phyloP scores from a whole-genome alignment of 1,140 invertebrate genomes.

The Liolophura sinensis region DNA sequence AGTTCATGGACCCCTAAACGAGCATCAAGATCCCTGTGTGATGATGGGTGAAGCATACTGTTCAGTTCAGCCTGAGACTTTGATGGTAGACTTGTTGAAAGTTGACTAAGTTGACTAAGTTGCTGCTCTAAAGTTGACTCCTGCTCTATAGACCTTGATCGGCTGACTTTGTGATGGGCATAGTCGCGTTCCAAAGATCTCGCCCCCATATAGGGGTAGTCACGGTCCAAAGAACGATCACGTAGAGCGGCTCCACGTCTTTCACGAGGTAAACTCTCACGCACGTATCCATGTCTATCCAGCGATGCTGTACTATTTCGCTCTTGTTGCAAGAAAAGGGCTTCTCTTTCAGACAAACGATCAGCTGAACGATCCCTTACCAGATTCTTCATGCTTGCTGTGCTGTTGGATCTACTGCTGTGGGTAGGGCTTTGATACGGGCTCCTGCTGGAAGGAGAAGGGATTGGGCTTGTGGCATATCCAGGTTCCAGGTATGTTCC shows the following conservation, averaged over 20 bases:
- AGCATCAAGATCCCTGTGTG: slow-evolving; percentile 44
- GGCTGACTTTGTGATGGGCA: slow-evolving; percentile 24
- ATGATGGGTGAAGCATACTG: slow-evolving; percentile 20
- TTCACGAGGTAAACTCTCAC: too few species aligned
- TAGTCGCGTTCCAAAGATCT: slow-evolving; percentile 52
- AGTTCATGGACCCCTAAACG: slow-evolving; percentile 75
- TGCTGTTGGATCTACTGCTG: slow-evolving; percentile 29
- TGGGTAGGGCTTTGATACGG: slow-evolving; percentile 24
- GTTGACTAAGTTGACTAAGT: too few species aligned
- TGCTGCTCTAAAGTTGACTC: too few species aligned
- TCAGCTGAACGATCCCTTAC: slow-evolving; percentile 2
- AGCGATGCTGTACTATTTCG: too few species aligned
- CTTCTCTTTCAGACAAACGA: not conserved
- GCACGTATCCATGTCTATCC: too few species aligned
- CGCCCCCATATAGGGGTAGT: slow-evolving; percentile 55
- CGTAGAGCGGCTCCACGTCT: too few species aligned
- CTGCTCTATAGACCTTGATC: slow-evolving; percentile 38
- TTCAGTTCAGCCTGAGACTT: too few species aligned
- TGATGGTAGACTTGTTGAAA: too few species aligned
- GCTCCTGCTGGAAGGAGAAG: slow-evolving; percentile 10
- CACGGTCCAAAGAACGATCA: slow-evolving; percentile 28
- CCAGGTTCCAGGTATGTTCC: slow-evolving; percentile 18
- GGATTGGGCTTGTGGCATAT: slow-evolving; percentile 5
- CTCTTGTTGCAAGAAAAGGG: too few species aligned
- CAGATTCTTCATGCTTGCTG: slow-evolving; percentile 25